Evolutionary conservation across 2,888 invertebrate species (phyloP).

Genomic region (Euplagia quadripunctaria): DNA sequence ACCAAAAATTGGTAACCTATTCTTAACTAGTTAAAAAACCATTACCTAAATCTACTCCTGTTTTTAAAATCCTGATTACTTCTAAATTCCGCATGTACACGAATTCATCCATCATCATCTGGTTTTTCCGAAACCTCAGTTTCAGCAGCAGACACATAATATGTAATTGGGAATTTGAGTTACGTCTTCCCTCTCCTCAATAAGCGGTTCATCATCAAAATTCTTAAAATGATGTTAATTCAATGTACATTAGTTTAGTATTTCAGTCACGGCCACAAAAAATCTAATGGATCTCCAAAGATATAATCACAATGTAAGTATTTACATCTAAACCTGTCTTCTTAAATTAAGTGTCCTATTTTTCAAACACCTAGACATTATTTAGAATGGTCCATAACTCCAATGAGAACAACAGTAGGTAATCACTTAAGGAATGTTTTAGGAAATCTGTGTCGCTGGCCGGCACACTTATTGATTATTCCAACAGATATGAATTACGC

Average conservation of each 20-base stretch:
- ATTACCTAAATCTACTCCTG: neutral
- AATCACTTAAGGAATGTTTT: conserved; percentile 26
- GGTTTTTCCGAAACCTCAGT: neutral
- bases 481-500: conserved; percentile 30
- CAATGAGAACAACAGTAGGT: conserved; percentile 11
- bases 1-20: too few species aligned
- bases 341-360: neutral
- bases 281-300: neutral
- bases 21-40: too few species aligned
- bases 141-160: neutral
- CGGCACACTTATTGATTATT: conserved; percentile 28
- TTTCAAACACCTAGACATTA: neutral
- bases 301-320: neutral
- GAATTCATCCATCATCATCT: neutral
- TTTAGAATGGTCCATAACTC: conserved; percentile 7
- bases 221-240: too few species aligned
- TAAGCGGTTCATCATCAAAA: too few species aligned
- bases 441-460: conserved; percentile 17
- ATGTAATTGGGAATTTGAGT: neutral
- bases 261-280: neutral
- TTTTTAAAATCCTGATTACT: neutral
- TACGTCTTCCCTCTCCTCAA: neutral
- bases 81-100: neutral
- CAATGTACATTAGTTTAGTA: too few species aligned
- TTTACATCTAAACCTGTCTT: neutral